Percentiles rank a stretch among this genome's conserved stretches.
phyloP scores from a whole-genome alignment of 1,140 invertebrate species.

The Drosophila aff. region DNA sequence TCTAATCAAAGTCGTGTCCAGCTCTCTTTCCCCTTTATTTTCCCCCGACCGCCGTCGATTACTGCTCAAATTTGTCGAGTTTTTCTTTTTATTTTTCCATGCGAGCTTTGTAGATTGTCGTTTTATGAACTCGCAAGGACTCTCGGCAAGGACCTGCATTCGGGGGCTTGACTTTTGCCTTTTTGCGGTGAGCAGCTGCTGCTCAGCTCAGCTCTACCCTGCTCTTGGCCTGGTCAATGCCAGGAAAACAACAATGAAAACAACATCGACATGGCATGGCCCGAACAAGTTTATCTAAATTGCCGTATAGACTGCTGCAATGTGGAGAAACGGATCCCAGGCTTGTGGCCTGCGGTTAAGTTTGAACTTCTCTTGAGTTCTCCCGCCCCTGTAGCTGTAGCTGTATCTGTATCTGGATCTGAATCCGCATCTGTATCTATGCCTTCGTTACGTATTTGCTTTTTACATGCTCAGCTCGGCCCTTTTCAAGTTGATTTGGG shows the following conservation, averaged over 20 bases:
- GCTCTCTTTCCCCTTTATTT: background rate
- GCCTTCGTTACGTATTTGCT: constrained; percentile 61
- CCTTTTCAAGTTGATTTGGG: constrained; percentile 69
- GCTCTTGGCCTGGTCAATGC: constrained; percentile 58
- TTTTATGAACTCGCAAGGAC: constrained; percentile 74
- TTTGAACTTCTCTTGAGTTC: constrained; percentile 32
- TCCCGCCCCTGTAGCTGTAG: background rate
- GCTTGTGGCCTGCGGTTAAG: constrained; percentile 57
- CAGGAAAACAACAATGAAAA: constrained; percentile 39
- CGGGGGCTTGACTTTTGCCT: constrained; percentile 73
- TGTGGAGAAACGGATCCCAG: constrained; percentile 43
- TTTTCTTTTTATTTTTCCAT: constrained; percentile 44
- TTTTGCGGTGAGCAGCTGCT: constrained; percentile 65
- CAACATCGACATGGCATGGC: constrained; percentile 34
- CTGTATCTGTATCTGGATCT: constrained; percentile 34
- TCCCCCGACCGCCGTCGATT: constrained; percentile 34
- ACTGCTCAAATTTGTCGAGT: constrained; percentile 53
- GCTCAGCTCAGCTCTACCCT: constrained; percentile 1
- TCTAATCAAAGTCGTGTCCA: constrained; percentile 58
- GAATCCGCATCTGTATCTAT: constrained; percentile 37
- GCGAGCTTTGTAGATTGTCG: constrained; percentile 53
- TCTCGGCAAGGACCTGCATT: constrained; percentile 43
- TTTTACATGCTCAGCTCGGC: constrained; percentile 44
- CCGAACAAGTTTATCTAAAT: constrained; percentile 81
- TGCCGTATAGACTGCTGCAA: constrained; percentile 68